Percentiles rank a stretch among this genome's conserved stretches.
These are phyloP conservation scores for Ischnus inquisitorius DNA, from an alignment of 2,888 invertebrate species.

Conservation along the genomic window DNA sequence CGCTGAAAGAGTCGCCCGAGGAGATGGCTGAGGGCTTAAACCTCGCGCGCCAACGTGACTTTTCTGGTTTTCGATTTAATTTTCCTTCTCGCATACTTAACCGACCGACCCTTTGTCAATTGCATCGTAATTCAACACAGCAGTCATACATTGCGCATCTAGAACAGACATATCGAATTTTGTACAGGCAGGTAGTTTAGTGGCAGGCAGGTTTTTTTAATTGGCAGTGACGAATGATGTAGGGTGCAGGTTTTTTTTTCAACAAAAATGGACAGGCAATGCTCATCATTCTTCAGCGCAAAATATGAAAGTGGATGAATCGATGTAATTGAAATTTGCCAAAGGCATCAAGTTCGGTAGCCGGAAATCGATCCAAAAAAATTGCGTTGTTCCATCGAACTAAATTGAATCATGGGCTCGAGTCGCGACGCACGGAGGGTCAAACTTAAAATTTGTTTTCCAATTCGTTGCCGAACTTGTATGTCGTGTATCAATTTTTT, in stretches of 20 bases:
- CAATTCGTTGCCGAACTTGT: no score
- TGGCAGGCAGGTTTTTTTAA: no score
- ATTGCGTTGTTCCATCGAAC: no score
- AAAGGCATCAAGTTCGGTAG: no score
- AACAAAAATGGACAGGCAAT: neutral
- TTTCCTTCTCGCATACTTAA: conserved; percentile 7
- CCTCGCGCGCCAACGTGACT: conserved; percentile 1
- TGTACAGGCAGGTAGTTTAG: no score
- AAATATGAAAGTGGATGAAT: neutral
- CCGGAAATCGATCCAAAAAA: no score
- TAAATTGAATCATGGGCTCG: no score
- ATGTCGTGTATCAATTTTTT: no score
- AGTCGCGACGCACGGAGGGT: no score
- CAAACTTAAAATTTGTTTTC: no score
- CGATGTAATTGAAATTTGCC: neutral
- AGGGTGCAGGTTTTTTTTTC: neutral
- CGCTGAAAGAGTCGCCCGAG: conserved; percentile 8
- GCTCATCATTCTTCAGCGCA: neutral
- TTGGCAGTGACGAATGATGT: neutral
- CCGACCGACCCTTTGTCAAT: neutral
- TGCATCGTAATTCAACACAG: neutral
- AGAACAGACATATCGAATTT: neutral
- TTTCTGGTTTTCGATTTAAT: neutral
- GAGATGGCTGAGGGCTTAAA: conserved; percentile 10
- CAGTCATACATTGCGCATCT: neutral